These are phyloP conservation scores for Oreonectes daqikongensis DNA, from an alignment of 2,797 vertebrate genomes.

Conservation along the genomic window DNA sequence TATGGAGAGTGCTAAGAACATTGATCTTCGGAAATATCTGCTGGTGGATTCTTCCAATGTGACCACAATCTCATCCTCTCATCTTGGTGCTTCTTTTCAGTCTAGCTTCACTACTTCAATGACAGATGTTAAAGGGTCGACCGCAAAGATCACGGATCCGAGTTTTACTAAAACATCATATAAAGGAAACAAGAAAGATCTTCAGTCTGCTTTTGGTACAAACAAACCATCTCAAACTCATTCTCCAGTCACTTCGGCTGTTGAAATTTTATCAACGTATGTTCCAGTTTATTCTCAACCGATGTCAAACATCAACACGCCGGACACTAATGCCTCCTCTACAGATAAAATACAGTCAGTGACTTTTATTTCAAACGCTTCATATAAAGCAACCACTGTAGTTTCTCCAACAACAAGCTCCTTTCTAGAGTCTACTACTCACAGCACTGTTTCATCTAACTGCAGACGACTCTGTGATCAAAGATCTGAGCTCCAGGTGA, in stretches of 20 bases:
- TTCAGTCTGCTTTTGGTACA: neutral
- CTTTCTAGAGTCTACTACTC: neutral
- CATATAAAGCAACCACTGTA: neutral
- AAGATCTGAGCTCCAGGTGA: neutral
- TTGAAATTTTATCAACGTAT: neutral
- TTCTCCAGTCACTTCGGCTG: neutral
- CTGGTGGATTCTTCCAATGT: neutral
- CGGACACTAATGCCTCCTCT: neutral
- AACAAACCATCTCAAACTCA: constrained; percentile 7
- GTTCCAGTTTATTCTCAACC: neutral
- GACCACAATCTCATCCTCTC: constrained; percentile 5
- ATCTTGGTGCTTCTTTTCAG: neutral
- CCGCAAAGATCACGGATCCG: constrained; percentile 5
- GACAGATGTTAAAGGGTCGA: neutral
- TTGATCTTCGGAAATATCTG: neutral
- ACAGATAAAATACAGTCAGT: neutral
- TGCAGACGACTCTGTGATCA: constrained; percentile 5
- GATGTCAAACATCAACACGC: constrained; percentile 19
- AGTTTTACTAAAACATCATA: constrained; percentile 20
- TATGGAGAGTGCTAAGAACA: neutral
- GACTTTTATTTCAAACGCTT: neutral
- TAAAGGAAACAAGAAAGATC: constrained; percentile 28
- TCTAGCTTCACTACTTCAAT: neutral
- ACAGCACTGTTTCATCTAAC: neutral
- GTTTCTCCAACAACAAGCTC: constrained; percentile 3